Evolutionary conservation across 2,888 invertebrate genomes (phyloP).

Genomic region (Pyrrhosoma nymphula): DNA sequence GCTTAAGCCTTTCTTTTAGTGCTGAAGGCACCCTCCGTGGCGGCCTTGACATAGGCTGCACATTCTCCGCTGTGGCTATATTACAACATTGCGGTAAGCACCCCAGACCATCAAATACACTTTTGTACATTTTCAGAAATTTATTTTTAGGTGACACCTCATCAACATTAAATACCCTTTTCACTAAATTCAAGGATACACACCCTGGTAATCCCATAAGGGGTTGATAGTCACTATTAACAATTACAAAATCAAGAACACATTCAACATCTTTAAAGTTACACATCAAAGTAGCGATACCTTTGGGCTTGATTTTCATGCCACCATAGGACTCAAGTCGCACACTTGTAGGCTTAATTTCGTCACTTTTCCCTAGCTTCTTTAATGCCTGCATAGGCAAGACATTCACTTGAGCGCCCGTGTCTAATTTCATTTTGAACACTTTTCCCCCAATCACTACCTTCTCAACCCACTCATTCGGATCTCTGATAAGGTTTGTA

Average conservation of each 20-base stretch:
- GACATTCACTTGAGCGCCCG: neutral
- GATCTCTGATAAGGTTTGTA: neutral
- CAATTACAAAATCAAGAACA: neutral
- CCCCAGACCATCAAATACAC: neutral
- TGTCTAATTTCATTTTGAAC: neutral
- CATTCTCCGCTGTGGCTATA: neutral
- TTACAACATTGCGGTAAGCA: neutral
- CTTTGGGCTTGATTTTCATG: neutral
- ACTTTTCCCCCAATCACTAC: neutral
- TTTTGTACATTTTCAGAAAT: neutral
- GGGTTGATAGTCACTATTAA: neutral
- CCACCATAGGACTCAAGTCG: neutral
- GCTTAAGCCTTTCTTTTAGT: neutral
- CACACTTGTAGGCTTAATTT: neutral
- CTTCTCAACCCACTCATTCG: neutral
- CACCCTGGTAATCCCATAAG: neutral
- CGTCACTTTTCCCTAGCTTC: neutral
- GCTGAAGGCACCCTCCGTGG: neutral
- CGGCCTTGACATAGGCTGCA: neutral
- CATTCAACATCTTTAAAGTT: neutral
- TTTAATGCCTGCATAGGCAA: neutral
- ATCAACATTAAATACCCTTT: neutral
- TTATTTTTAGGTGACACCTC: neutral
- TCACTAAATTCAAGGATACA: neutral
- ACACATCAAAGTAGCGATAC: neutral